These are phyloP conservation scores for Tolypeutes matacus DNA, from an alignment of 2,797 vertebrate species.

Conservation along the genomic window DNA sequence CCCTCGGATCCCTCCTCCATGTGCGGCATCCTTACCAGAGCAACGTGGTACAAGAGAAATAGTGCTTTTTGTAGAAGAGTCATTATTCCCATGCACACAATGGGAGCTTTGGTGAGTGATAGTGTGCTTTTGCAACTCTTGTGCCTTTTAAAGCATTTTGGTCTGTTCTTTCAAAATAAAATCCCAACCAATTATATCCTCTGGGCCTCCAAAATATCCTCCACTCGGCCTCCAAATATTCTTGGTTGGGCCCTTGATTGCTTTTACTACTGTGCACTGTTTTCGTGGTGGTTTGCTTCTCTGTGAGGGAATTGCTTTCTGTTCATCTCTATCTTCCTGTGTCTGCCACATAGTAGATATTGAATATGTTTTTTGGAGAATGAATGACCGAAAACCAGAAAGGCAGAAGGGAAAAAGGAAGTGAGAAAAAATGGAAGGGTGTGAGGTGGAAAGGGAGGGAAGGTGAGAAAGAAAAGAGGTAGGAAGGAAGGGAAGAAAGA, in stretches of 20 bases:
- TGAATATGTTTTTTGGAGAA: neutral
- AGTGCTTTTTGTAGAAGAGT: neutral
- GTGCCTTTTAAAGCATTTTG: neutral
- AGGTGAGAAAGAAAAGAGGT: too few species aligned
- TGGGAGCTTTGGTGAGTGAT: neutral
- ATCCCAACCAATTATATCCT: neutral
- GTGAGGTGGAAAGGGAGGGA: neutral
- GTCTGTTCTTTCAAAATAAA: neutral
- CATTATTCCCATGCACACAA: neutral
- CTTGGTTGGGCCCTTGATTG: neutral
- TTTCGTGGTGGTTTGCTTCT: neutral
- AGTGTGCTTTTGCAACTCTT: neutral
- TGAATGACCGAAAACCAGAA: neutral
- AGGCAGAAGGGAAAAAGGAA: neutral
- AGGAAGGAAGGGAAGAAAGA: neutral
- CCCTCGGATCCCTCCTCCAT: neutral
- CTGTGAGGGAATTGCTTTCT: neutral
- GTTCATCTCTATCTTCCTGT: neutral
- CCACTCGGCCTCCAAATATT: neutral
- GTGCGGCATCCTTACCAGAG: neutral
- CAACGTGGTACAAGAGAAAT: neutral
- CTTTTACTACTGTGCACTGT: neutral
- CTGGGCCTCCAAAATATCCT: neutral
- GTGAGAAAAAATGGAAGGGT: neutral
- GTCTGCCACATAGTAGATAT: neutral